These are phyloP conservation scores for Phalacrocorax pelagicus DNA, from an alignment of 2,113 vertebrate species.

Conservation along the genomic window DNA sequence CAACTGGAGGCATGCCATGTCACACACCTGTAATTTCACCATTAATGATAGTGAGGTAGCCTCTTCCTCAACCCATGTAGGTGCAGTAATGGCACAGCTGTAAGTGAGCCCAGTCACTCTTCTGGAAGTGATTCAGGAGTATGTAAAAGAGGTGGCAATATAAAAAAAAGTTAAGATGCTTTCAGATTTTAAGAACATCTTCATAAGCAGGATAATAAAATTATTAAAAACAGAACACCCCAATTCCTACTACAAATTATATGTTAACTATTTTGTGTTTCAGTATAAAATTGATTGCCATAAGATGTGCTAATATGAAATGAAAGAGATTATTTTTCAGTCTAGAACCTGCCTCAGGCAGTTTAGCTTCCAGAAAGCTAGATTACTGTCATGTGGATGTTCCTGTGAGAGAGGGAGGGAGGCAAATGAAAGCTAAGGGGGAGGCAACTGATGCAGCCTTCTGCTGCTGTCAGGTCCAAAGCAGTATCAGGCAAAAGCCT, in stretches of 20 bases:
- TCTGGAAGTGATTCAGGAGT: not conserved
- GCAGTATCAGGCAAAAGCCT: not conserved
- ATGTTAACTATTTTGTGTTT: not conserved
- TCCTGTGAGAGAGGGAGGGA: not conserved
- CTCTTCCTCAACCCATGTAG: not conserved
- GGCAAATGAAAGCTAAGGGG: not conserved
- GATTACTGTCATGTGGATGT: not conserved
- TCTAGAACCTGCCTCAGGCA: not conserved
- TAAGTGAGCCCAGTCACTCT: not conserved
- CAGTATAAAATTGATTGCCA: not conserved
- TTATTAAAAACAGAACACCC: not conserved
- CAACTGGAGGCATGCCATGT: fast-evolving
- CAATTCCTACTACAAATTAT: not conserved
- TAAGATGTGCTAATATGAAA: not conserved
- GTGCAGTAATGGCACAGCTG: not conserved
- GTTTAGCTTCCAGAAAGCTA: not conserved
- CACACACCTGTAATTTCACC: fast-evolving
- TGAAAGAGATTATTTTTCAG: not conserved
- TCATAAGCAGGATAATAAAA: not conserved
- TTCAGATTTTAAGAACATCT: not conserved
- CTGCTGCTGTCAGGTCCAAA: not conserved
- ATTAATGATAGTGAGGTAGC: fast-evolving
- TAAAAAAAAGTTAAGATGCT: not conserved
- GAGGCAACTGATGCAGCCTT: not conserved
- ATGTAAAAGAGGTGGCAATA: not conserved